Conservation (phyloP, 2,113 vertebrate genomes). For the Brevimyrus niger region DNA sequence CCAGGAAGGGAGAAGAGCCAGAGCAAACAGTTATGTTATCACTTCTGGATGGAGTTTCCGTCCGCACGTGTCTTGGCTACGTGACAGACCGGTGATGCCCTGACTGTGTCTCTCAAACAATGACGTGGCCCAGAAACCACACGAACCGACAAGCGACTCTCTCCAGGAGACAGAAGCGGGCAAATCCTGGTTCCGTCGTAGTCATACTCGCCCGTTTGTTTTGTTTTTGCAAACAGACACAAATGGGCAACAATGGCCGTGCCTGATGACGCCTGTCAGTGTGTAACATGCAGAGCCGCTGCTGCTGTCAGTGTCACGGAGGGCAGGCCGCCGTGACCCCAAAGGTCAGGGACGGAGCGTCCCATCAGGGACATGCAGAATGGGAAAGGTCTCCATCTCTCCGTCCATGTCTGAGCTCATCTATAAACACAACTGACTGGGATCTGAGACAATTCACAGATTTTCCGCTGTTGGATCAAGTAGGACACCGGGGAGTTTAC, state of each 20-base stretch:
- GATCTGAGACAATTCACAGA: neutral
- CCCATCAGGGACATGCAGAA: neutral
- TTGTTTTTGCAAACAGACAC: neutral
- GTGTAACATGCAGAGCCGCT: neutral
- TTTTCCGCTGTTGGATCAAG: neutral
- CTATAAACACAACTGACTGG: neutral
- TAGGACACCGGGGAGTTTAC: neutral
- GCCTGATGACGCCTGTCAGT: neutral
- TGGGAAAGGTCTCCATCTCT: neutral
- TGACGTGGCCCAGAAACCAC: neutral
- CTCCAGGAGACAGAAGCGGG: neutral
- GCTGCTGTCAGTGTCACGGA: neutral
- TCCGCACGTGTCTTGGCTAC: conserved; percentile 16
- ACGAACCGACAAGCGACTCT: neutral
- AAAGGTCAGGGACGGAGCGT: neutral
- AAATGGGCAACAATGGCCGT: neutral
- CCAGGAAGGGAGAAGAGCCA: conserved; percentile 38
- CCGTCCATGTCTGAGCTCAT: neutral
- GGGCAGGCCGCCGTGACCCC: neutral
- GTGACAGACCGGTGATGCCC: neutral
- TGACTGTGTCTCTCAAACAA: neutral
- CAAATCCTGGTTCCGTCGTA: neutral
- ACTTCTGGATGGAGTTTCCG: conserved; percentile 25
- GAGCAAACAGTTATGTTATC: conserved; percentile 48
- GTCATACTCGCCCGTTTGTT: neutral